Evolutionary conservation across 1,140 invertebrate genomes (phyloP).

Genomic region (Drosophila pseudoobscura): DNA sequence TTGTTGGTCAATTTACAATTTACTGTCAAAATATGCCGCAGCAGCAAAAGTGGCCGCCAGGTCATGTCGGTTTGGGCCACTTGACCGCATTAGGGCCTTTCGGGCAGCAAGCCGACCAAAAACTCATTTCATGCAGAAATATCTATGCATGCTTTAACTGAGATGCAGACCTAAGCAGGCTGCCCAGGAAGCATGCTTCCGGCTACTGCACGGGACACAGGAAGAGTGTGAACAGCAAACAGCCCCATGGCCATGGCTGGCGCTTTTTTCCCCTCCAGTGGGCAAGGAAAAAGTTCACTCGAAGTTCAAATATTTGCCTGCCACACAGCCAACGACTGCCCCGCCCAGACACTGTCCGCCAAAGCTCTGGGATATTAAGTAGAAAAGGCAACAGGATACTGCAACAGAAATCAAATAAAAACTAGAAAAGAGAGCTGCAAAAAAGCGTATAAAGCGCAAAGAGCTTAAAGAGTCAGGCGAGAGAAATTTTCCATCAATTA

Average conservation of each 20-base stretch:
- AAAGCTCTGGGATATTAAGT: constrained; percentile 2
- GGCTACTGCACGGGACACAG: background rate
- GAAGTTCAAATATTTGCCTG: constrained; percentile 49
- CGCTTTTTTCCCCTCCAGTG: constrained; percentile 18
- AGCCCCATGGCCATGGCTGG: constrained; percentile 11
- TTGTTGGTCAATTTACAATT: constrained; percentile 45
- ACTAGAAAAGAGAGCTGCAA: background rate
- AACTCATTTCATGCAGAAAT: constrained; percentile 39
- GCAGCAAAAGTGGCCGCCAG: constrained; percentile 6
- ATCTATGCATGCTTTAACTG: background rate
- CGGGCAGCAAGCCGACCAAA: constrained; percentile 12
- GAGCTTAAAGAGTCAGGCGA: constrained; percentile 22
- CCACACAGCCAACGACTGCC: background rate
- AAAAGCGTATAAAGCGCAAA: background rate
- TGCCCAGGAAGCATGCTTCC: background rate
- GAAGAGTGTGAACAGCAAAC: constrained; percentile 44
- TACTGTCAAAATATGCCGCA: constrained; percentile 37
- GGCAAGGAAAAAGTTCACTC: constrained; percentile 42
- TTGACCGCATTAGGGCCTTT: constrained; percentile 54
- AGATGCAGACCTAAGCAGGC: constrained; percentile 9
- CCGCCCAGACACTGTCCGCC: background rate
- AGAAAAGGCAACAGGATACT: constrained; percentile 10
- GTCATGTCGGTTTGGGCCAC: constrained; percentile 11
- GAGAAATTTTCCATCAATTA: constrained; percentile 34
- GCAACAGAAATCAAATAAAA: constrained; percentile 26